Base-by-base conservation (phyloP, 1,140 invertebrate genomes). In the Ganaspis sp. region DNA sequence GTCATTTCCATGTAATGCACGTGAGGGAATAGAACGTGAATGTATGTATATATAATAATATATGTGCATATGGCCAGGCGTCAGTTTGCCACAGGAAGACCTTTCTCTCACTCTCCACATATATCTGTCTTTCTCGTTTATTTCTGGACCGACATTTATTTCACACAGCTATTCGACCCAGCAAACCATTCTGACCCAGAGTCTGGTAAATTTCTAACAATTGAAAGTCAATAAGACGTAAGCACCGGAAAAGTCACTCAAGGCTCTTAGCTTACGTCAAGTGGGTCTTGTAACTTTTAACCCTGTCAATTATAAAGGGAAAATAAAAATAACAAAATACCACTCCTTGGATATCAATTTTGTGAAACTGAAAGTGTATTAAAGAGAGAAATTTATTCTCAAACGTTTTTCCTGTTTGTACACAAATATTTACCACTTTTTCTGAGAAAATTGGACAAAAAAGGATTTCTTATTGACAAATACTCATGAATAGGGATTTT, bases 111-210 rank as follows among this genome's bases (percentile, higher is more conserved):
- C 70, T 70, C 53, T 11, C 64, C 37, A 15, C 40, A 6, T 75
- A 38, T 77, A 72, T 77, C 42, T 73, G 74, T 77, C 74, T 73
- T 89, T 87, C 38, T 85, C 84, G 2, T 83, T 83, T 37, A 87
- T 81, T 81, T 81, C 49, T 78, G 79, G 82, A 71, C 45, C 53
- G 73, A 71, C 72, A 78, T 83, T 83, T 83, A 81, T 83, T 83
- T 81, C 74, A 74, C 76, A 76, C 70, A 70, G 58, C 54, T 64
- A 75, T 78, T 78, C 76, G 76, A 70, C 73, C 70, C 76, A 73
- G 75, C 76, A 75, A 73, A 40, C 64, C 69, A 77, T 73, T 37
- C 21, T 70, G 73, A 75, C 45, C 21, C 64, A 23, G 73, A 49
- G 34, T 26, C 74, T 49, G 29, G 72, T 29, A 54, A 53, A 54